Conservation (phyloP, 1,140 invertebrate genomes). For the Sitobion miscanthi region DNA sequence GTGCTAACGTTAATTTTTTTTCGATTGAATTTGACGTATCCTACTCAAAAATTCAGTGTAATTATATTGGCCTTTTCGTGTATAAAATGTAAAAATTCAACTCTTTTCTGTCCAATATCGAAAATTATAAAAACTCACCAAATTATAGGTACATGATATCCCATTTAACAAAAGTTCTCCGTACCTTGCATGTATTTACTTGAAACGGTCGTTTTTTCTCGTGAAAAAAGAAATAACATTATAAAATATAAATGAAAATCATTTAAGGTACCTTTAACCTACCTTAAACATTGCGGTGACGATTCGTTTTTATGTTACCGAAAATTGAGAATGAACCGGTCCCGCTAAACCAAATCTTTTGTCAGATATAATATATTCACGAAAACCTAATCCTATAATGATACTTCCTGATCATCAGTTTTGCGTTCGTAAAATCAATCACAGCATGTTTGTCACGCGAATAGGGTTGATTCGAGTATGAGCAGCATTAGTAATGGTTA, state of each 20-base stretch:
- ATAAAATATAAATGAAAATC: background rate
- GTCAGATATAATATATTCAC: background rate
- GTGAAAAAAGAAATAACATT: background rate
- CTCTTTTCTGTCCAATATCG: background rate
- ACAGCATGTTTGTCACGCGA: background rate
- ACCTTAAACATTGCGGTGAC: background rate
- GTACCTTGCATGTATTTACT: too few species aligned
- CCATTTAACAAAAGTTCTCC: too few species aligned
- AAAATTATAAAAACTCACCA: background rate
- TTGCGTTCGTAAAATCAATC: slow-evolving; percentile 9
- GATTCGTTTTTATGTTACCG: background rate
- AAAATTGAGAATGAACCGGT: background rate
- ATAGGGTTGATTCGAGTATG: background rate
- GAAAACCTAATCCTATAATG: background rate
- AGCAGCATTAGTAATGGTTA: background rate
- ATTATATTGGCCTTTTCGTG: background rate
- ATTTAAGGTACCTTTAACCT: background rate
- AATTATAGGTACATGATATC: background rate
- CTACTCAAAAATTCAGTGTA: background rate
- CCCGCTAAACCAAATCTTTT: background rate
- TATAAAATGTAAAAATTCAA: background rate
- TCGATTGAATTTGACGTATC: background rate
- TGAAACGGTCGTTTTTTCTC: background rate
- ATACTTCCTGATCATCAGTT: background rate
- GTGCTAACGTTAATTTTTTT: background rate